Evolutionary conservation across 2,113 vertebrate genomes (phyloP).

Genomic region (Callipepla squamata): DNA sequence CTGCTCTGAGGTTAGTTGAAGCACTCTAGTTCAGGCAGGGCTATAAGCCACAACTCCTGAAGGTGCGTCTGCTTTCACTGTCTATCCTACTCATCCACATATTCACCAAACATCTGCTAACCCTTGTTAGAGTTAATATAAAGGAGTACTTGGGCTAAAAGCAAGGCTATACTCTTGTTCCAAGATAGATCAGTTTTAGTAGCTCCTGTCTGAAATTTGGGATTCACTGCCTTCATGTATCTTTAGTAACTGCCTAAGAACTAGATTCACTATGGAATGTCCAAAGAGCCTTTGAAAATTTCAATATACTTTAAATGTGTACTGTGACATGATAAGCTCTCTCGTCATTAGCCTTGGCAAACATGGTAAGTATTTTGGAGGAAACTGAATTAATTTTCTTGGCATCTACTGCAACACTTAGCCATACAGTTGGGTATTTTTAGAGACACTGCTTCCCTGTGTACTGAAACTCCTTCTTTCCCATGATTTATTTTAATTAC

Average conservation of each 20-base stretch:
- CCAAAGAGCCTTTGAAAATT: not conserved
- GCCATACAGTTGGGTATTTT: not conserved
- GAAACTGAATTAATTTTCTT: not conserved
- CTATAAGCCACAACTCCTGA: not conserved
- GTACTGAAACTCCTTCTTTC: not conserved
- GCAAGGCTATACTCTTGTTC: not conserved
- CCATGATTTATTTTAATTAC: not conserved
- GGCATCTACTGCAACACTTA: not conserved
- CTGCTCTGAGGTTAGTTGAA: not conserved
- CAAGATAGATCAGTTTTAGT: not conserved
- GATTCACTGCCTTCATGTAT: not conserved
- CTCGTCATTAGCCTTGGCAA: not conserved
- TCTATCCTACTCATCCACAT: not conserved
- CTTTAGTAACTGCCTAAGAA: not conserved
- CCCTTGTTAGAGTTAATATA: not conserved
- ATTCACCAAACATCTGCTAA: not conserved
- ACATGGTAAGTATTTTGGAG: not conserved
- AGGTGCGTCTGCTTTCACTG: not conserved
- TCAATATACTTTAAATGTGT: not conserved
- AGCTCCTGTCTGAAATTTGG: not conserved
- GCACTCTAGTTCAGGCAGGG: not conserved
- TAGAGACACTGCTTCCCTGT: not conserved
- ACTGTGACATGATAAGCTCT: not conserved
- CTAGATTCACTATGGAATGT: not conserved
- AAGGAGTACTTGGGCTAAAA: not conserved